Conservation (phyloP, 1,140 invertebrate species). For the Penaeus japonicus region DNA sequence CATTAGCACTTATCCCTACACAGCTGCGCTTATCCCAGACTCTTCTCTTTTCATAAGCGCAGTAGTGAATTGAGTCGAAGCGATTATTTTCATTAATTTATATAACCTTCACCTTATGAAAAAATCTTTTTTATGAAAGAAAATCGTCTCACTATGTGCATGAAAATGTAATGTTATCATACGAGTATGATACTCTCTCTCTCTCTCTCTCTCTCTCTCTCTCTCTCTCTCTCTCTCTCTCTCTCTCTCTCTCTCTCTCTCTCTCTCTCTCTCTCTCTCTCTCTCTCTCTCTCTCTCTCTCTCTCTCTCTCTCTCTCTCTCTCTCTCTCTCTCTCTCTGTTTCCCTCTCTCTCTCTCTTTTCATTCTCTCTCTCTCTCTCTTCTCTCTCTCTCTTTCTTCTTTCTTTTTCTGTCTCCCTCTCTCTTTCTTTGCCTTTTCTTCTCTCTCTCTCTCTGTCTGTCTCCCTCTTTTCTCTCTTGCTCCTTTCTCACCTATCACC, state of each 20-base stretch:
- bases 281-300: neutral
- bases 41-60: too few relatives aligned
- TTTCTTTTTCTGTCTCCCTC: neutral
- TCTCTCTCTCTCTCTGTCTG: conserved; percentile 13
- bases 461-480: neutral
- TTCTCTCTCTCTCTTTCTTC: too few relatives aligned
- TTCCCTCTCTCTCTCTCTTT: neutral
- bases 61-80: too few relatives aligned
- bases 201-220: conserved; percentile 23
- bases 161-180: neutral
- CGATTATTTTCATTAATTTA: too few relatives aligned
- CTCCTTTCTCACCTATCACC: neutral
- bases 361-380: neutral
- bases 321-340: too few relatives aligned
- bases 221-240: conserved; percentile 29
- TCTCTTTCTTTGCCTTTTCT: neutral
- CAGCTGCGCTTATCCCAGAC: too few relatives aligned
- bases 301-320: neutral
- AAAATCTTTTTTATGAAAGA: too few relatives aligned
- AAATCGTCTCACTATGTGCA: too few relatives aligned
- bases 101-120: too few relatives aligned
- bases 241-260: conserved; percentile 22
- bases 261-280: conserved; percentile 9
- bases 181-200: neutral
- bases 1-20: too few relatives aligned